Conservation (phyloP, 2,113 vertebrate species). For the Pterocles orientalis region DNA sequence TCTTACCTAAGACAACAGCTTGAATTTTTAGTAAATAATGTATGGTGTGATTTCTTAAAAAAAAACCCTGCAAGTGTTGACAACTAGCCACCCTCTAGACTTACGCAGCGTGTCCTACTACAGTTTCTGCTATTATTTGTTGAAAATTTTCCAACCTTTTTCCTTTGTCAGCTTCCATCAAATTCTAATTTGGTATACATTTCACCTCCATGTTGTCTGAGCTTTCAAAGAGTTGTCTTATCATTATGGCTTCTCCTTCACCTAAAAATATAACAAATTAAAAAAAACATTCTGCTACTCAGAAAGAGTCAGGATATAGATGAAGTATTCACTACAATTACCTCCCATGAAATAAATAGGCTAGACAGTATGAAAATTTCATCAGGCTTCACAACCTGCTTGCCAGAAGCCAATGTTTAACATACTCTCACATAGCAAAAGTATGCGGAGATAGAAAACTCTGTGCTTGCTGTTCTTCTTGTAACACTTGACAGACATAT, state of each 20-base stretch:
- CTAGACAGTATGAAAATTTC: accelerated
- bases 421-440: neutral
- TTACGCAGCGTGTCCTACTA: neutral
- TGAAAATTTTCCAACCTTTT: neutral
- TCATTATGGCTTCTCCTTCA: neutral
- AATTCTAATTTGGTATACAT: neutral
- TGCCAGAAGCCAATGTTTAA: neutral
- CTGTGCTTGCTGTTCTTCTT: neutral
- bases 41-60: neutral
- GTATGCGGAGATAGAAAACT: neutral
- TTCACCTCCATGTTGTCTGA: neutral
- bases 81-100: neutral
- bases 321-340: neutral
- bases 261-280: neutral
- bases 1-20: neutral
- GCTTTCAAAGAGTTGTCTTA: neutral
- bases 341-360: neutral
- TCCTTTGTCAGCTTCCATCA: neutral
- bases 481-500: neutral
- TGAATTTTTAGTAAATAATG: neutral
- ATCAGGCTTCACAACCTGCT: neutral
- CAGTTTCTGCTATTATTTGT: neutral
- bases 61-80: neutral
- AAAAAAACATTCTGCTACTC: neutral
- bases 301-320: neutral